phyloP scores from a whole-genome alignment of 1,140 invertebrate species.

The Gryon sp. region DNA sequence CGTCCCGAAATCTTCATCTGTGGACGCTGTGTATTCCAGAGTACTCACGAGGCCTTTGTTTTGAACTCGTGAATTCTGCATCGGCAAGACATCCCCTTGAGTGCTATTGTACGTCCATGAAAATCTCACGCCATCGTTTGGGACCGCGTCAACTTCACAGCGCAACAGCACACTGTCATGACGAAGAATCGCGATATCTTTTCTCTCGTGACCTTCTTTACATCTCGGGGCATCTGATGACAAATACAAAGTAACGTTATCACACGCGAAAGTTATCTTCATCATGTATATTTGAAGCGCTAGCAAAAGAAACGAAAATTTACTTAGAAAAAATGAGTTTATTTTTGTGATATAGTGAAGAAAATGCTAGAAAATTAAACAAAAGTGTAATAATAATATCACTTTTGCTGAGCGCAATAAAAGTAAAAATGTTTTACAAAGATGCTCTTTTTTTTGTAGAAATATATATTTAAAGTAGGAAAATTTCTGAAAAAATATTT shows the following conservation, averaged over 20 bases:
- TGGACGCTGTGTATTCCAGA: conserved; percentile 83
- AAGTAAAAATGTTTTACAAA: too few relatives aligned
- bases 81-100: conserved; percentile 82
- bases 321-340: too few relatives aligned
- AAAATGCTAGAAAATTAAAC: too few relatives aligned
- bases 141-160: conserved; percentile 91
- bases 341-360: too few relatives aligned
- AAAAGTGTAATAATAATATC: too few relatives aligned
- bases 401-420: too few relatives aligned
- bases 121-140: conserved; percentile 83
- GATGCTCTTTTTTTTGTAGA: too few relatives aligned
- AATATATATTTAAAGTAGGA: too few relatives aligned
- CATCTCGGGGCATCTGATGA: conserved; percentile 82
- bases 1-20: conserved; percentile 87
- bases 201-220: conserved; percentile 80
- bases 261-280: too few relatives aligned
- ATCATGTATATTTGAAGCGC: too few relatives aligned
- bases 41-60: conserved; percentile 85
- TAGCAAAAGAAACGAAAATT: too few relatives aligned
- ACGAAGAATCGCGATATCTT: conserved; percentile 81
- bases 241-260: conserved; percentile 27
- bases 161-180: conserved; percentile 83
- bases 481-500: too few relatives aligned
- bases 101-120: conserved; percentile 90
- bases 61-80: conserved; percentile 80